Conservation (phyloP, 2,797 vertebrate genomes). For the Hypotaenidia okinawae region DNA sequence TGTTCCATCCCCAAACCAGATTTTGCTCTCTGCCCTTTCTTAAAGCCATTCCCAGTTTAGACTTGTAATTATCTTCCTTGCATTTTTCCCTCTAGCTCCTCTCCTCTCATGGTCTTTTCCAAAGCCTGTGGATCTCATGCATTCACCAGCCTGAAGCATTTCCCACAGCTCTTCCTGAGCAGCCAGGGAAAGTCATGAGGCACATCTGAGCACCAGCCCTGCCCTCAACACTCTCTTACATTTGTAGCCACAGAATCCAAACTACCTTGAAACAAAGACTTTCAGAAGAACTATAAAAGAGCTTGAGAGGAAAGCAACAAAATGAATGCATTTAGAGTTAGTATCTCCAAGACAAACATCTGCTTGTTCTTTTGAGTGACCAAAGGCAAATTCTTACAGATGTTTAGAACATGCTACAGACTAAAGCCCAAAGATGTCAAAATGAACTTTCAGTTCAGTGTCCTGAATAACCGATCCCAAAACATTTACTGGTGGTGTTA, state of each 20-base stretch:
- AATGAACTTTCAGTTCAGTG: background rate
- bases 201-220: background rate
- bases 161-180: background rate
- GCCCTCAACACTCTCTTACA: background rate
- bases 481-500: background rate
- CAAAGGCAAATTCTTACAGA: background rate
- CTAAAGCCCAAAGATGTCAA: background rate
- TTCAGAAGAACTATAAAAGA: background rate
- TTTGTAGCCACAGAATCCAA: background rate
- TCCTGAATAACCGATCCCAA: background rate
- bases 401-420: constrained; percentile 7
- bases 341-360: constrained; percentile 9
- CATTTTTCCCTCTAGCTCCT: background rate
- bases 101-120: background rate
- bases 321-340: background rate
- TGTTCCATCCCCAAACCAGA: background rate
- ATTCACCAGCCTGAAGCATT: background rate
- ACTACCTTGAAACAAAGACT: background rate
- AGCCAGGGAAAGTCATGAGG: background rate
- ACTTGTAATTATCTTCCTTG: background rate
- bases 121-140: background rate
- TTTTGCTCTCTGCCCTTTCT: constrained; percentile 3
- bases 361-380: constrained; percentile 12
- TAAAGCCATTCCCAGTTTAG: background rate
- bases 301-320: background rate